Base-by-base conservation (phyloP, 2,797 vertebrate species). In the Gymnodraco acuticeps region DNA sequence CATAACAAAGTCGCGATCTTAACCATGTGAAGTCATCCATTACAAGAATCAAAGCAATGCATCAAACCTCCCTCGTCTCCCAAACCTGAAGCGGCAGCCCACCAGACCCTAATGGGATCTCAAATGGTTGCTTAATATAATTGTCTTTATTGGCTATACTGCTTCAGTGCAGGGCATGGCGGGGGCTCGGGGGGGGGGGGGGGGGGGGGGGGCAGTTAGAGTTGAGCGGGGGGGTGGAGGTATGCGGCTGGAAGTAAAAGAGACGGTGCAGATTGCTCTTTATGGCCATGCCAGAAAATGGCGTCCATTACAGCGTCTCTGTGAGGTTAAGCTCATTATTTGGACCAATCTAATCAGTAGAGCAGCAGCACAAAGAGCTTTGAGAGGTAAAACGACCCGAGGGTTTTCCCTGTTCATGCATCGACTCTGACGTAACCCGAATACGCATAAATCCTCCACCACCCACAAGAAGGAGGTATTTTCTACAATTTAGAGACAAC, bases 251-350 rank as follows among this genome's bases (percentile, higher is more conserved):
- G 91, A 87, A 81, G 82, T 75, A 51, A 61, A 81, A 76, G 70
- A 90, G 82, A 87, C 72, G n/a, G 58, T 55, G 64, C 42, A 80
- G 85, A 86, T 75, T 82, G 83, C 86, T 90, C 86, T 92, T 93
- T 91, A 93, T 87, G 73, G 89, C 75, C 83, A 76, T 83, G 82
- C 83, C 81, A 78, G 84, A 90, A 89, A 83, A 92, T 84, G 76
- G 75, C 70, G 73, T 77, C 83, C 81, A 92, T 94, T 94, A 92
- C 54, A 64, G 83, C 13, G 38, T 73, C 83, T 89, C 85, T 80
- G 88, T 92, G 81, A 92, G 87, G 81, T 83, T 92, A 93, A 86
- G 88, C 77, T 89, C 92, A 92, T 94, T 93, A 92, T 85, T 87
- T 91, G 90, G 85, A 84, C 80, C 85, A 91, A 92, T 90, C 80